Evolutionary conservation across 2,888 invertebrate species (phyloP), one percentile per base, ranked within the genome.

Genomic region (Pollenia amentaria): DNA sequence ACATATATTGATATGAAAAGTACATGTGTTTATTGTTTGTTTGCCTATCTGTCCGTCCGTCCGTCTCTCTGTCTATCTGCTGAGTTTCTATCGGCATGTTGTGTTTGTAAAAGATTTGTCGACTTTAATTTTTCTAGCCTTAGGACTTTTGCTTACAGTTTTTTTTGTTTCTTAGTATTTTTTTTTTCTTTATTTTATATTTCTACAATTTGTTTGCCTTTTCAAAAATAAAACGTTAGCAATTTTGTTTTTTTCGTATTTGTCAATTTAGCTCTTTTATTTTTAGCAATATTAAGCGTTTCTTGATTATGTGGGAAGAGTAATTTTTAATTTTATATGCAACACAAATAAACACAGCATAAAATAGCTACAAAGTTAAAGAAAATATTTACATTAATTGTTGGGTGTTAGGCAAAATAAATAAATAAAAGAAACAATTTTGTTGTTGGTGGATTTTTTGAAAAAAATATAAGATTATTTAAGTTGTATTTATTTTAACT

Each of bases 71-170:
- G 29, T 29, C 29, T 29, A 29, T 29, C 29, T 29, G 4, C 29
- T 29, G 29, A 29, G 29, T 6, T 29, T 29, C 29, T 29, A 0
- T 29, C 29, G 29, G 29, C 29, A 29, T 29, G 46, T n/a, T 73
- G n/a, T 62, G 48, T 48, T 46, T 73, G 48, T 42, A 12, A 12
- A 67, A 46, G 57, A 57, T 57, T 67, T 78, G 55, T 60, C 14
- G 16, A 18, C 46, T 44, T 73, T 11, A 53, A 64, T 80, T 60
- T 72, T 18, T 55, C 2, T 80, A 51, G 62, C 64, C 72, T 55
- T 8, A 55, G 73, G 65, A 40, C 38, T 53, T 53, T 57, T 78
- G 12, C 51, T 11, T 57, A 57, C 16, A 10, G 3, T 48, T n/a
- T 57, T 11, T 18, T 29, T n/a, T 18, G 11, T 60, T 40, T n/a